Evolutionary conservation across 2,113 vertebrate species (phyloP).

Genomic region (Corythaixoides concolor): DNA sequence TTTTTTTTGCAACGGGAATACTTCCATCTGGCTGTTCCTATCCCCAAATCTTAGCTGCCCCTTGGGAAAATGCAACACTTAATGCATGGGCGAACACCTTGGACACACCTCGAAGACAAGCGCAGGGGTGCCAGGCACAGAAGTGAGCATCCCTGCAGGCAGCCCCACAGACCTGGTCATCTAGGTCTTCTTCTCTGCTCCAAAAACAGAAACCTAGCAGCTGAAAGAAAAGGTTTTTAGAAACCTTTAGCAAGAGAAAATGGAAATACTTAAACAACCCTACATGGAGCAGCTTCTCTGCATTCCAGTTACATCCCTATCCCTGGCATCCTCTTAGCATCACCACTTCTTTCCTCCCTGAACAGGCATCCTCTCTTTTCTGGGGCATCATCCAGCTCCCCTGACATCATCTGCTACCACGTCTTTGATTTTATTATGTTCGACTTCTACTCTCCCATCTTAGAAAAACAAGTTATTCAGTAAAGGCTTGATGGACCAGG

Average conservation of each 20-base stretch:
- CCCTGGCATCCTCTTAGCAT: not conserved
- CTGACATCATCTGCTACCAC: not conserved
- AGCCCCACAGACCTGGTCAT: fast-evolving
- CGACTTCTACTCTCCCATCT: not conserved
- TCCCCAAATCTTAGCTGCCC: not conserved
- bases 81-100: fast-evolving
- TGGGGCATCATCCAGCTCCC: not conserved
- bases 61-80: not conserved
- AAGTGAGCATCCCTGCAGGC: not conserved
- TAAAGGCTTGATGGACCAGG: not conserved
- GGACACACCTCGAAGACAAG: fast-evolving
- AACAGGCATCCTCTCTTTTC: not conserved
- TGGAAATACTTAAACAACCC: not conserved
- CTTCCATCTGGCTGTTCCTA: not conserved
- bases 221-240: not conserved
- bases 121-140: not conserved
- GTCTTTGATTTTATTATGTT: not conserved
- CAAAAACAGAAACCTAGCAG: not conserved
- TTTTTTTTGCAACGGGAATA: not conserved
- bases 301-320: not conserved
- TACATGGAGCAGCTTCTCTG: not conserved
- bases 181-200: not conserved
- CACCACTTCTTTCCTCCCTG: not conserved
- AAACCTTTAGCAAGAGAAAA: not conserved
- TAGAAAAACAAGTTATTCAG: not conserved